These are phyloP conservation scores for Helicoverpa assulta DNA, from an alignment of 2,888 invertebrate species.

Conservation along the genomic window DNA sequence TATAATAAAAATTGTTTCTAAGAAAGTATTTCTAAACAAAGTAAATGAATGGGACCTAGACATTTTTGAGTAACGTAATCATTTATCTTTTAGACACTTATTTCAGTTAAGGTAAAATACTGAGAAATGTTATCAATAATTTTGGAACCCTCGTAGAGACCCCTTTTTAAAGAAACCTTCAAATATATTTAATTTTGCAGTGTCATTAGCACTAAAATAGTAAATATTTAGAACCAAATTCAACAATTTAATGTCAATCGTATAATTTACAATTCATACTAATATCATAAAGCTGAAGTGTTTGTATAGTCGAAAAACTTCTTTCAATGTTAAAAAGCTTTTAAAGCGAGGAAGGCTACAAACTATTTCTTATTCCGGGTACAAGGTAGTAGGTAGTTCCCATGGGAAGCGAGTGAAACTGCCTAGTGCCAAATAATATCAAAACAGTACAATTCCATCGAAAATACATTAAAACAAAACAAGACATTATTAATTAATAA, in stretches of 20 bases:
- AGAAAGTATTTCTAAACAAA: not conserved
- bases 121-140: not conserved
- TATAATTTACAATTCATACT: no score
- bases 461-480: slow-evolving; percentile 7
- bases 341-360: no score
- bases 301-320: no score
- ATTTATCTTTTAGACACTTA: not conserved
- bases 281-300: no score
- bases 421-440: no score
- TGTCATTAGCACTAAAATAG: not conserved
- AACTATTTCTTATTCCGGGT: no score
- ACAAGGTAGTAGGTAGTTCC: no score
- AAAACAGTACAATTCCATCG: no score
- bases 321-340: no score
- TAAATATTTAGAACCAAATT: no score
- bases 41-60: slow-evolving; percentile 4
- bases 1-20: slow-evolving; percentile 12
- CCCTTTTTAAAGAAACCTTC: not conserved
- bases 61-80: not conserved
- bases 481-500: slow-evolving; percentile 10
- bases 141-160: not conserved
- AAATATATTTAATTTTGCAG: not conserved
- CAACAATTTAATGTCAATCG: no score
- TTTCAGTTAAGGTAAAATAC: not conserved
- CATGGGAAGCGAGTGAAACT: no score